Evolutionary conservation across 2,888 invertebrate genomes (phyloP), one percentile per base, ranked within the genome.

Genomic region (Chirona hameri): DNA sequence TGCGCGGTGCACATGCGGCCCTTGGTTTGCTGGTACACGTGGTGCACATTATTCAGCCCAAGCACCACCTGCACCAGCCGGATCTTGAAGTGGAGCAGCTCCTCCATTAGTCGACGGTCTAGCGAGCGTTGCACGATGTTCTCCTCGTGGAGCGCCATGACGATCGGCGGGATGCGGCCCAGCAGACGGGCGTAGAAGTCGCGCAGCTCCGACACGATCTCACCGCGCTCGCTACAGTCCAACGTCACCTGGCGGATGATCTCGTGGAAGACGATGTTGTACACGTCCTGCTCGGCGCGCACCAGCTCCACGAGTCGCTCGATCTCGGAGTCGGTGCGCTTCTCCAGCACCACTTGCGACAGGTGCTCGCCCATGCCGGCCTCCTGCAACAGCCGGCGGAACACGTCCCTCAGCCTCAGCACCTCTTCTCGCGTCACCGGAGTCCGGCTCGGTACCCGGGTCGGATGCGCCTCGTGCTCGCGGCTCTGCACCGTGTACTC

Each of bases 231-330:
- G 21, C 39, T 24, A 18, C 76, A 76, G 76, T 76, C 76, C 14
- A 76, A 2, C 10, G 76, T 76, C 10, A 76, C 76, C 76, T 76
- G 76, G 12, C 76, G 76, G 21, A 76, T 76, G 39, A 76, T 76
- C 46, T 76, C 76, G 46, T 76, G 76, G 76, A 76, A 76, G 46
- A 76, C 76, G 46, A 76, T 76, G 76, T 76, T 76, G 76, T 76
- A 76, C 1, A 76, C 76, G 2, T 76, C 76, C 24, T 76, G 76
- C 46, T 76, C 76, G 14, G 76, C 15, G 9, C 76, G 21, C 27
- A 76, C 76, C 76, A 76, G 24, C 21, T 76, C 76, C 0, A 76
- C 24, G 9, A 76, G 76, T 3, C 39, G 39, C 46, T 76, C 76
- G 9, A 76, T 31, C 46, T 76, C 76, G 24, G 76, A 76, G 24